Conservation (phyloP, 2,113 vertebrate genomes). For the Tragelaphus strepsiceros region DNA sequence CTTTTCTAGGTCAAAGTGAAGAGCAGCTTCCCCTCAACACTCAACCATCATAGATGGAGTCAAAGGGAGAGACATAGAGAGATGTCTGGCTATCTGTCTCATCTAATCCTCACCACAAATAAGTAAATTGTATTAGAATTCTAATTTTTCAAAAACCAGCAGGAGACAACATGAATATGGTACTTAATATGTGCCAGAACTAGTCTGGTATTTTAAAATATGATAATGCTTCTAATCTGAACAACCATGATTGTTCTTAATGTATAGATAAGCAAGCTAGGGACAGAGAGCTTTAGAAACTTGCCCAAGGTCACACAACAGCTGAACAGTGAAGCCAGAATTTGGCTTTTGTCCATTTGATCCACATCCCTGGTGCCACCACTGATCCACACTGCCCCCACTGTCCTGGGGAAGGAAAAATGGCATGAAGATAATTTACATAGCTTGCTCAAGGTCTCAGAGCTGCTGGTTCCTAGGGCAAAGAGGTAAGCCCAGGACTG, state of each 20-base stretch:
- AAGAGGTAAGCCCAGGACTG: background rate
- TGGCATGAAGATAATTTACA: background rate
- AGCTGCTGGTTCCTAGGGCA: no score
- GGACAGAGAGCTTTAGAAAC: background rate
- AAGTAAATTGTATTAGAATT: background rate
- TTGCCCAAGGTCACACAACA: background rate
- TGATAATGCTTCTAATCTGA: background rate
- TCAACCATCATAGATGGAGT: background rate
- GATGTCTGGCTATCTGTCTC: background rate
- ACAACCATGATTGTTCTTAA: background rate
- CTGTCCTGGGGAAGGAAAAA: background rate
- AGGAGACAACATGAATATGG: accelerated
- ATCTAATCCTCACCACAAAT: background rate
- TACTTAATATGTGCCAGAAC: background rate
- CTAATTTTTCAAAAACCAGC: background rate
- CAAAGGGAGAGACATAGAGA: background rate
- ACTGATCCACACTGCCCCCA: background rate
- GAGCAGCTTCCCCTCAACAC: background rate
- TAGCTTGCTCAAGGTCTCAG: background rate
- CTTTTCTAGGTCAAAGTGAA: background rate
- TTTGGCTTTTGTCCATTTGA: background rate
- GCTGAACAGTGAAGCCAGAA: background rate
- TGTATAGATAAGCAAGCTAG: background rate
- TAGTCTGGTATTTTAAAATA: background rate
- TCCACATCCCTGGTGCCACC: background rate